These are phyloP conservation scores for Drosophila nigricruria DNA, from an alignment of 2,888 invertebrate genomes.

Conservation along the genomic window DNA sequence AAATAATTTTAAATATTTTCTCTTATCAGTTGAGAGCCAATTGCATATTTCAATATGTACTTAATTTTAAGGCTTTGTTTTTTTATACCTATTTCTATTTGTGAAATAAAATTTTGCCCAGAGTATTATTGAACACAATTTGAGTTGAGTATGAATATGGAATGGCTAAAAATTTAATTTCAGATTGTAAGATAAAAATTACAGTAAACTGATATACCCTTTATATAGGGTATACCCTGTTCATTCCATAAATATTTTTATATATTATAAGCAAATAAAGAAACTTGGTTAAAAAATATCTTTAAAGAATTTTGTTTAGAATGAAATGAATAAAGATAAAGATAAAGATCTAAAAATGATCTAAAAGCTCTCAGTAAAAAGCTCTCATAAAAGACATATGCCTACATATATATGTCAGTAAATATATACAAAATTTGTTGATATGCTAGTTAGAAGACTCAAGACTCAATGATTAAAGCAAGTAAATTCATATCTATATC, in stretches of 20 bases:
- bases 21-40: slow-evolving; percentile 6
- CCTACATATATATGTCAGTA: background rate
- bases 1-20: slow-evolving; percentile 48
- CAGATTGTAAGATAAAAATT: background rate
- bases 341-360: too few relatives aligned
- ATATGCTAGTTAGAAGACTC: background rate
- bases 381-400: too few relatives aligned
- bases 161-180: background rate
- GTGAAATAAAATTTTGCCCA: slow-evolving; percentile 49
- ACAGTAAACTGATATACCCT: background rate
- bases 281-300: too few relatives aligned
- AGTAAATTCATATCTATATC: background rate
- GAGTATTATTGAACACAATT: slow-evolving; percentile 45
- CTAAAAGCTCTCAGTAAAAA: background rate
- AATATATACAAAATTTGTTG: too few relatives aligned
- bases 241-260: too few relatives aligned
- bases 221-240: too few relatives aligned
- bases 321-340: too few relatives aligned
- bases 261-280: too few relatives aligned
- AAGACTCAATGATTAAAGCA: background rate
- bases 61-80: slow-evolving; percentile 47
- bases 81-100: slow-evolving; percentile 18
- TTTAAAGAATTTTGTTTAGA: too few relatives aligned
- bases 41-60: slow-evolving; percentile 10
- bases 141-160: background rate